A percentile compares a stretch with the other conserved stretches of the same genome.
Evolutionary conservation across 2,113 vertebrate genomes (phyloP).

Genomic region (Casuarius casuarius): DNA sequence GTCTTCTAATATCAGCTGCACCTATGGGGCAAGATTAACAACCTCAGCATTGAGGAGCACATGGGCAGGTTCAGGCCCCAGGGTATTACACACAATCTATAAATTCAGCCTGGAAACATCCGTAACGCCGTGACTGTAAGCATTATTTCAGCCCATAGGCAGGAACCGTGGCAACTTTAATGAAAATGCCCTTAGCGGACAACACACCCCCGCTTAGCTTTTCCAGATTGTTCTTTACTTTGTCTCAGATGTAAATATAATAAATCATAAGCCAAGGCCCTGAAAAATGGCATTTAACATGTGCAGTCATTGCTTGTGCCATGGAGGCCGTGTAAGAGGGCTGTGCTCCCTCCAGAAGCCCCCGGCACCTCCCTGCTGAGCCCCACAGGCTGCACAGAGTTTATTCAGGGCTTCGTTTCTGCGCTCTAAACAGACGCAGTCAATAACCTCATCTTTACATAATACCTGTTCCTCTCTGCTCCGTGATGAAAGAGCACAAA

Average conservation of each 20-base stretch:
- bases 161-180: neutral
- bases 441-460: neutral
- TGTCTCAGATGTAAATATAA: neutral
- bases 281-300: neutral
- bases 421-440: neutral
- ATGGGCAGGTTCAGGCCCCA: neutral
- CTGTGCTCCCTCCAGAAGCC: neutral
- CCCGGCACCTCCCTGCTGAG: neutral
- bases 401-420: neutral
- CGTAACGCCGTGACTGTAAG: fast-evolving
- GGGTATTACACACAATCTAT: neutral
- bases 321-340: neutral
- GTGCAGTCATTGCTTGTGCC: neutral
- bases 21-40: neutral
- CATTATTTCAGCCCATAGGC: neutral
- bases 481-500: neutral
- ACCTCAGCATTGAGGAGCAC: neutral
- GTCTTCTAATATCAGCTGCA: neutral
- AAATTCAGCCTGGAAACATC: neutral
- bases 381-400: fast-evolving
- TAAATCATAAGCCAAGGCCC: neutral
- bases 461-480: neutral
- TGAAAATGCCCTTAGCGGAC: neutral
- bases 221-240: neutral
- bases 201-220: neutral